These are phyloP conservation scores for Cygnus olor DNA, from an alignment of 2,797 vertebrate species.

Conservation along the genomic window DNA sequence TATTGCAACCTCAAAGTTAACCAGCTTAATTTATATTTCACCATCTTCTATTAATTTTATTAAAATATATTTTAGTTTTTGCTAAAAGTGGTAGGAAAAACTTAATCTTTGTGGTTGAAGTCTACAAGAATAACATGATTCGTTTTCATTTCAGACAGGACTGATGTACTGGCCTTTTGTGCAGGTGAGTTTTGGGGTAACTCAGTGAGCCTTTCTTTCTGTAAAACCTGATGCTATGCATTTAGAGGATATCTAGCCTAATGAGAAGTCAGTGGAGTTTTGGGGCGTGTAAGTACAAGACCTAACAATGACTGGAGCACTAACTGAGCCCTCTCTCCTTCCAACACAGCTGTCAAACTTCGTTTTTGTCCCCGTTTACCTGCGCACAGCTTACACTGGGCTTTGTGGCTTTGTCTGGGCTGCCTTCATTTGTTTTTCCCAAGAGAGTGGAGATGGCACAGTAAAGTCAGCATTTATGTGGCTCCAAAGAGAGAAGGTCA, in stretches of 20 bases:
- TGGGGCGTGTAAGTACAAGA: not conserved
- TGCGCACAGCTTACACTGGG: slow-evolving; percentile 88
- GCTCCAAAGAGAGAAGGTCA: slow-evolving; percentile 57
- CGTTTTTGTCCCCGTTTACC: slow-evolving; percentile 84
- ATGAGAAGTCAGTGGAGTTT: not conserved
- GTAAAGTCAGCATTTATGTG: slow-evolving; percentile 78
- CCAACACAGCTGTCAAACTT: slow-evolving; percentile 88
- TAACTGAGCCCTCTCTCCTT: slow-evolving; percentile 48
- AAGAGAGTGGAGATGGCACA: slow-evolving; percentile 86
- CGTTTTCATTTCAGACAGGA: slow-evolving; percentile 83
- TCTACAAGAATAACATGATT: slow-evolving; percentile 15
- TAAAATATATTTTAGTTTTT: not conserved
- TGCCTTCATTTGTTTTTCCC: slow-evolving; percentile 90
- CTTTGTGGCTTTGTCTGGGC: slow-evolving; percentile 92
- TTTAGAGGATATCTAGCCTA: not conserved
- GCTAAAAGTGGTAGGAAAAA: not conserved
- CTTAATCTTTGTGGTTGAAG: not conserved
- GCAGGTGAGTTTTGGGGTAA: slow-evolving; percentile 84
- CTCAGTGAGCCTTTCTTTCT: not conserved
- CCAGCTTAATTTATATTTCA: not conserved
- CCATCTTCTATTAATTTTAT: not conserved
- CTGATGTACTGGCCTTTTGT: slow-evolving; percentile 93
- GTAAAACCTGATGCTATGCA: not conserved
- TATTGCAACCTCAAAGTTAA: slow-evolving; percentile 4
- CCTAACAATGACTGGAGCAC: not conserved